Base-by-base conservation (phyloP, 1,140 invertebrate species). In the Littorina saxatilis region DNA sequence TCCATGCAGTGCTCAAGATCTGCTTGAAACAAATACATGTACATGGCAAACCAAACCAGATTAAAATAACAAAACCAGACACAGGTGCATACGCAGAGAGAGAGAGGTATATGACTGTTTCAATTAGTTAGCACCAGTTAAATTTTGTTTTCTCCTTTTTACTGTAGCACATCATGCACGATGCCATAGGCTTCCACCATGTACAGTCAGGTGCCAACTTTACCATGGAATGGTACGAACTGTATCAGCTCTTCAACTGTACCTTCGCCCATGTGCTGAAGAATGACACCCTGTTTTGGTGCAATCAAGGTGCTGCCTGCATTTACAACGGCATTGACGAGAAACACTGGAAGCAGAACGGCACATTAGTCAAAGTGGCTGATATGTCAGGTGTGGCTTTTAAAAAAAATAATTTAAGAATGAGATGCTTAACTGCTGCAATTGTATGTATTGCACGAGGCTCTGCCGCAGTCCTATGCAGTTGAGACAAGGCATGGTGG, bases 211-310 rank as follows among this genome's bases (percentile, higher is more conserved):
- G 88, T 15, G 50, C 83, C 15, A 92, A 91, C 81, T 90, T 90
- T 52, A 92, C 91, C 17, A 88, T 92, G 87, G 91, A 92, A 83
- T 92, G 90, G 90, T 92, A 91, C 61, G 91, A 91, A 72, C 84
- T 92, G 0, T 89, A 90, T 74, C 89, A 92, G 80, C 80, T 92
- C 37, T 91, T 91, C 79, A 92, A 92, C 87, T 92, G 91, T 78
- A 92, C 91, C 13, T 92, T 91, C 74, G 87, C 91, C 27, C 91
- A 92, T 80, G 78, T 89, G 32, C 78, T 85, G 13, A 32, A 85
- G 1, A 86, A 90, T 77, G 77, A 87, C 0, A 82, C 85, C 7
- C 50, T 92, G 15, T 43, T 85, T 7, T 92, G 91, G 91, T 92
- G 91, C 77, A 91, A 92, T 83, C 91, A 91, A 80, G 91, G 90